Conservation (phyloP, 2,113 vertebrate species). For the Percina caprodes region DNA sequence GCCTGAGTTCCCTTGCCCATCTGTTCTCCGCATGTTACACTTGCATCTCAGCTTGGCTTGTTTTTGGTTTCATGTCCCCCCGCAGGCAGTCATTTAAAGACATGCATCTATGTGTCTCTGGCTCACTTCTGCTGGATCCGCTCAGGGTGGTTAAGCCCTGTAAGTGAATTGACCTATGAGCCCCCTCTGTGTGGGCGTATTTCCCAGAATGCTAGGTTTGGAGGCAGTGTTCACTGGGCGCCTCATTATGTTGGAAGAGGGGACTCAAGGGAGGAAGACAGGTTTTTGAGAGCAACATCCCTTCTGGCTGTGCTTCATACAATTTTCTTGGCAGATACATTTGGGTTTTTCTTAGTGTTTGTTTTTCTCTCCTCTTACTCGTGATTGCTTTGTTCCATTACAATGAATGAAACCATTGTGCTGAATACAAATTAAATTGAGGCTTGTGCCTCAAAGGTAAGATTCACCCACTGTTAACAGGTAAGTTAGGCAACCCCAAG, state of each 20-base stretch:
- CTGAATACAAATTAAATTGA: conserved; percentile 63
- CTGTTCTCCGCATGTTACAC: conserved; percentile 63
- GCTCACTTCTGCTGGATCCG: conserved; percentile 65
- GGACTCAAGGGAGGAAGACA: conserved; percentile 54
- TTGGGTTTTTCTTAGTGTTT: conserved; percentile 57
- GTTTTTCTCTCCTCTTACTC: conserved; percentile 56
- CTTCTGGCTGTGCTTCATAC: conserved; percentile 69
- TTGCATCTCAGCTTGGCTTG: conserved; percentile 68
- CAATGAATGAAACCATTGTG: conserved; percentile 48
- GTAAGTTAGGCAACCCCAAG: conserved; percentile 44
- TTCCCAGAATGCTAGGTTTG: conserved; percentile 68
- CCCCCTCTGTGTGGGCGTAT: conserved; percentile 60
- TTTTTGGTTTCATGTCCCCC: conserved; percentile 62
- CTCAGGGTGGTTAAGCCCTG: conserved; percentile 55
- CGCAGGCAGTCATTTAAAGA: conserved; percentile 74
- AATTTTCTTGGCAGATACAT: conserved; percentile 67
- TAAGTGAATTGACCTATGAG: conserved; percentile 74
- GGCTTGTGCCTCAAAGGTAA: conserved; percentile 42
- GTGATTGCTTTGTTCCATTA: conserved; percentile 53
- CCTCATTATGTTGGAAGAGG: conserved; percentile 72
- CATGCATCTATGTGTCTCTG: conserved; percentile 58
- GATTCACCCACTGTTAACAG: conserved; percentile 34
- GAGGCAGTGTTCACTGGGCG: conserved; percentile 49
- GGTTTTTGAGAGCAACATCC: conserved; percentile 70
- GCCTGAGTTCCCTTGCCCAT: conserved; percentile 56